Evolutionary conservation across 1,140 invertebrate species (phyloP).

Genomic region (Battus philenor): DNA sequence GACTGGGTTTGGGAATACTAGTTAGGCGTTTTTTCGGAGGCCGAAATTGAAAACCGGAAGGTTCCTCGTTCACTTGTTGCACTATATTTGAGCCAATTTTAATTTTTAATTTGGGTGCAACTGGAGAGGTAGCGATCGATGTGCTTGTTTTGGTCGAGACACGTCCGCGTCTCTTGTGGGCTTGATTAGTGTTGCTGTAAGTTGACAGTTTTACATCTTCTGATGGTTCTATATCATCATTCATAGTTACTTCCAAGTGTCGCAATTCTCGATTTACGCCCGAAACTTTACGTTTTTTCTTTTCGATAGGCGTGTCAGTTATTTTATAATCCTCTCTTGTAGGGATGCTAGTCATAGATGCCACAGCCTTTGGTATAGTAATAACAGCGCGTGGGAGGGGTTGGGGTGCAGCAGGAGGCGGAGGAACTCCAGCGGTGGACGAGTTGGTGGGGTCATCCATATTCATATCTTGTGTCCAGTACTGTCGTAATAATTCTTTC

Average conservation of each 20-base stretch:
- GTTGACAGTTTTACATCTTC: conserved; percentile 58
- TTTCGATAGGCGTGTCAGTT: conserved; percentile 80
- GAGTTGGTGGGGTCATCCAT: conserved; percentile 82
- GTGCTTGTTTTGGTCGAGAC: conserved; percentile 58
- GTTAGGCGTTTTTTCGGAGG: conserved; percentile 89
- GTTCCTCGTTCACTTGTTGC: conserved; percentile 72
- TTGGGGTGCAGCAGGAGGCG: conserved; percentile 78
- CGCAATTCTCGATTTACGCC: conserved; percentile 77
- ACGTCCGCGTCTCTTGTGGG: conserved; percentile 77
- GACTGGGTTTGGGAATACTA: conserved; percentile 78
- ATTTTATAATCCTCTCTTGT: conserved; percentile 89
- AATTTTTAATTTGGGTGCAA: conserved; percentile 87
- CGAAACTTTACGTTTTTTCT: conserved; percentile 81
- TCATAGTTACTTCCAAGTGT: conserved; percentile 69
- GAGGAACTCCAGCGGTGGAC: conserved; percentile 69
- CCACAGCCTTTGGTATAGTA: conserved; percentile 90
- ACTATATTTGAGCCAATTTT: conserved; percentile 82
- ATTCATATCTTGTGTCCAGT: conserved; percentile 91
- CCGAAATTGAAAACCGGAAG: conserved; percentile 75
- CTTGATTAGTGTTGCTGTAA: conserved; percentile 36
- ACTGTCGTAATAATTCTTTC: conserved; percentile 88
- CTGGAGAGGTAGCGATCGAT: conserved; percentile 41
- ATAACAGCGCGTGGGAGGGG: conserved; percentile 83
- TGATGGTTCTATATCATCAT: conserved; percentile 57
- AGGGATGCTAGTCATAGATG: conserved; percentile 89